Conservation (phyloP, 2,113 vertebrate genomes). For the Columba janthina region DNA sequence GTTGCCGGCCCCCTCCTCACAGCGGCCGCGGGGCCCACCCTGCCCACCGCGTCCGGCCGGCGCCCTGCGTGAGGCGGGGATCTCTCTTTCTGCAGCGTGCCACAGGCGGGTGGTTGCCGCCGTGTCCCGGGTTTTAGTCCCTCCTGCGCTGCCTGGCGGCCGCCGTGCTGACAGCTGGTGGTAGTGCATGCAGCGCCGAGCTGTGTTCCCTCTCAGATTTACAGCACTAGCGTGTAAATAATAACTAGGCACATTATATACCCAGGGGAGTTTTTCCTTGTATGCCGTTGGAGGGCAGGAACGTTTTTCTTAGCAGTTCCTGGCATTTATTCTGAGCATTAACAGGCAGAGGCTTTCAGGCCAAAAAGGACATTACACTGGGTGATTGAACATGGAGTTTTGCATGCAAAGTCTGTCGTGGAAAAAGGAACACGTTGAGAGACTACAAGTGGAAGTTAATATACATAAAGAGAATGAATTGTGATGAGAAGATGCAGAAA, state of each 20-base stretch:
- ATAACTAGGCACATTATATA: accelerated
- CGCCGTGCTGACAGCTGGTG: too few relatives aligned
- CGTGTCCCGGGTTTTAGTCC: accelerated
- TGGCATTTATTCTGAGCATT: too few relatives aligned
- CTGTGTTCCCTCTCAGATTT: background rate
- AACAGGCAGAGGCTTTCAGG: background rate
- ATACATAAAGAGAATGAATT: background rate
- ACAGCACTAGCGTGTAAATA: too few relatives aligned
- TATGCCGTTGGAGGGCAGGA: accelerated
- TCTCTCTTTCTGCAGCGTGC: background rate
- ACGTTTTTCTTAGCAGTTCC: background rate
- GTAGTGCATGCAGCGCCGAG: background rate
- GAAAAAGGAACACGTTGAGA: too few relatives aligned
- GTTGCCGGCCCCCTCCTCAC: too few relatives aligned
- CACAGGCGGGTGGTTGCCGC: accelerated
- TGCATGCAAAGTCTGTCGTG: accelerated
- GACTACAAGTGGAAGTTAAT: background rate
- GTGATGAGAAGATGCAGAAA: background rate
- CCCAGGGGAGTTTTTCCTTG: accelerated
- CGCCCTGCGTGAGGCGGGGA: too few relatives aligned
- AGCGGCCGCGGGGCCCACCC: background rate
- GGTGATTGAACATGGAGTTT: too few relatives aligned
- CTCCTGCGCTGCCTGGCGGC: too few relatives aligned
- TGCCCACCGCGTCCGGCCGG: accelerated
- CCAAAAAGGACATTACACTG: background rate